Evolutionary conservation across 2,888 invertebrate species (phyloP).

Genomic region (Drosophila stalkeri): DNA sequence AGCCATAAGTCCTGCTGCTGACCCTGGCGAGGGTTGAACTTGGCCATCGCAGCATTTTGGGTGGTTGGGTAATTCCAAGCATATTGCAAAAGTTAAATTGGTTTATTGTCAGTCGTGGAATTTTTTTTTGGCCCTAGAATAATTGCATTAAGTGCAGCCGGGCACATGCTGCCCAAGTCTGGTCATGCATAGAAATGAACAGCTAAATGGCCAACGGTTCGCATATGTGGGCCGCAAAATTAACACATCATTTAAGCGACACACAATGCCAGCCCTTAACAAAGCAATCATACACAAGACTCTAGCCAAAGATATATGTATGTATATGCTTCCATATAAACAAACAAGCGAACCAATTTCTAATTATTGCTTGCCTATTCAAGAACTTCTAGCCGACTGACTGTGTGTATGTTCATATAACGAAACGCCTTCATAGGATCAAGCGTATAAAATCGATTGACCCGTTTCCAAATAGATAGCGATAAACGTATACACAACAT

Average conservation of each 20-base stretch:
- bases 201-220: slow-evolving; percentile 57
- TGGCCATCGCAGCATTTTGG: slow-evolving; percentile 42
- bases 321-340: slow-evolving; percentile 19
- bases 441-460: slow-evolving; percentile 70
- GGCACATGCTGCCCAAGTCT: slow-evolving; percentile 6
- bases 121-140: slow-evolving; percentile 48
- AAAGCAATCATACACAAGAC: slow-evolving; percentile 56
- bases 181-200: slow-evolving; percentile 80
- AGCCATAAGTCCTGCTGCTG: slow-evolving; percentile 25
- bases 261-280: slow-evolving; percentile 53
- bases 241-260: slow-evolving; percentile 72
- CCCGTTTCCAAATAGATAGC: slow-evolving; percentile 64
- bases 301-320: slow-evolving; percentile 4
- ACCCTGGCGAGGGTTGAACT: slow-evolving; percentile 16
- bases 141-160: slow-evolving; percentile 70
- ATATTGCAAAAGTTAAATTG: slow-evolving; percentile 83
- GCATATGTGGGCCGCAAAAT: slow-evolving; percentile 47
- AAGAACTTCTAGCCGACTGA: slow-evolving; percentile 34
- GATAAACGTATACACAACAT: slow-evolving; percentile 11
- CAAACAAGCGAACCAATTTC: slow-evolving; percentile 61
- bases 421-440: slow-evolving; percentile 55
- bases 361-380: slow-evolving; percentile 68
- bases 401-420: slow-evolving; percentile 48
- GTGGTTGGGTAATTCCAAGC: slow-evolving; percentile 74
- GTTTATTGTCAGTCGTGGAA: slow-evolving; percentile 70